Evolutionary conservation across 2,888 invertebrate genomes (phyloP), one percentile per base, ranked within the genome.

Genomic region (Malacosoma neustria): DNA sequence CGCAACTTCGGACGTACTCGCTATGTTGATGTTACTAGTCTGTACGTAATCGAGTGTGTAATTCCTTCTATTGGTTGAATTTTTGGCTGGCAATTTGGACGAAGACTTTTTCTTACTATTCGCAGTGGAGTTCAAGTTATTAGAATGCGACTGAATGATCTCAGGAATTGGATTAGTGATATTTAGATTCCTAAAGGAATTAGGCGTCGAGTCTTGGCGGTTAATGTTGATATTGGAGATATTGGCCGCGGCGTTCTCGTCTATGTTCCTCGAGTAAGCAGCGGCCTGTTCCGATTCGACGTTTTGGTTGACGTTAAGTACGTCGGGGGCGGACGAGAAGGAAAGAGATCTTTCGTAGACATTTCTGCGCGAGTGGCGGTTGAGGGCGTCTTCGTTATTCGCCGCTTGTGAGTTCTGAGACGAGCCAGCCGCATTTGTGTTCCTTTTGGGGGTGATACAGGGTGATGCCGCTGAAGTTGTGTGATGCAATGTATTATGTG

Each of bases 261-360:
- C 63, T 11, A 50, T 45, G 43, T 72, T 65, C 41, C 69, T 55
- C n/a, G 64, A 52, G 13, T 62, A 47, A 15, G 58, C 45, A 13
- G 52, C 32, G 14, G 46, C 32, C 1, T 49, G 39, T 6, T 65
- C 68, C 4, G 49, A 30, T 7, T 71, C 74, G 15, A 59, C 46
- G 46, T 75, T 75, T 46, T 86, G 87, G 52, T 88, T 88, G 14
- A 88, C 72, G 54, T 89, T 88, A 22, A 88, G 57, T 2, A 89
- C 88, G 50, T 89, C 89, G 2, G 88, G 89, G 1, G 88, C 88
- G 31, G 87, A 85, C 14, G 84, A 82, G 49, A 86, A 79, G 33
- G 85, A 85, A 9, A 76, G 72, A 1, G 82, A 77, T 36, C 81
- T 61, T 43, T 81, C 84, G 48, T 72, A 74, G 34, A 73, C 58